Conservation (phyloP, 2,113 vertebrate genomes). For the Phalacrocorax aristotelis region DNA sequence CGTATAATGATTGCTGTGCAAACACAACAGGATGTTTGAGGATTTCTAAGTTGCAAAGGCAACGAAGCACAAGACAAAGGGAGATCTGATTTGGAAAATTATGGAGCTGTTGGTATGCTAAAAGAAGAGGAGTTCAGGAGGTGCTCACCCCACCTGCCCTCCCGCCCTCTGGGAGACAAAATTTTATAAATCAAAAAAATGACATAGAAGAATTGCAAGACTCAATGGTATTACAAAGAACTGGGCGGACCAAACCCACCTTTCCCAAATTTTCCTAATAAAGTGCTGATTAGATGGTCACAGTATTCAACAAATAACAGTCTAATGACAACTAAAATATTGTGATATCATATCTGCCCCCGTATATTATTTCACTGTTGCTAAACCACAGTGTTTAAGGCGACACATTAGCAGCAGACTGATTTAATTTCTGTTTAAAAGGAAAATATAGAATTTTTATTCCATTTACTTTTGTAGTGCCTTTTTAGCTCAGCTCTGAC, state of each 20-base stretch:
- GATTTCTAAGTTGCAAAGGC: not conserved
- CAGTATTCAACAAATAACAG: not conserved
- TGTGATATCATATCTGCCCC: not conserved
- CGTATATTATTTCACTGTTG: not conserved
- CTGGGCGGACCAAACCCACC: not conserved
- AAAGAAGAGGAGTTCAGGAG: not conserved
- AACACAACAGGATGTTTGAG: not conserved
- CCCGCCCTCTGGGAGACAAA: not conserved
- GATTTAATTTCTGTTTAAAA: conserved; percentile 36
- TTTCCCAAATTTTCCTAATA: not conserved
- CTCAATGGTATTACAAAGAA: not conserved
- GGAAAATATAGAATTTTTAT: conserved; percentile 53
- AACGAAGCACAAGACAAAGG: not conserved
- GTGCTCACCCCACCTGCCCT: not conserved
- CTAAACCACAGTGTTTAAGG: not conserved
- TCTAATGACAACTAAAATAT: not conserved
- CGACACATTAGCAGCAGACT: not conserved
- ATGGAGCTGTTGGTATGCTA: not conserved
- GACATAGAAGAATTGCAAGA: not conserved
- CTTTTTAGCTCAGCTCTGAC: conserved; percentile 30
- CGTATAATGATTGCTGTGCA: not conserved
- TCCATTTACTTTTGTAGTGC: conserved; percentile 25
- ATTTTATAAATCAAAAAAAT: not conserved
- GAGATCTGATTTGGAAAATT: not conserved
- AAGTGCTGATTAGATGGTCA: not conserved